Percentiles rank a stretch among this genome's conserved stretches.
Conservation (phyloP, 2,113 vertebrate genomes). For the Planiliza haematocheilus region DNA sequence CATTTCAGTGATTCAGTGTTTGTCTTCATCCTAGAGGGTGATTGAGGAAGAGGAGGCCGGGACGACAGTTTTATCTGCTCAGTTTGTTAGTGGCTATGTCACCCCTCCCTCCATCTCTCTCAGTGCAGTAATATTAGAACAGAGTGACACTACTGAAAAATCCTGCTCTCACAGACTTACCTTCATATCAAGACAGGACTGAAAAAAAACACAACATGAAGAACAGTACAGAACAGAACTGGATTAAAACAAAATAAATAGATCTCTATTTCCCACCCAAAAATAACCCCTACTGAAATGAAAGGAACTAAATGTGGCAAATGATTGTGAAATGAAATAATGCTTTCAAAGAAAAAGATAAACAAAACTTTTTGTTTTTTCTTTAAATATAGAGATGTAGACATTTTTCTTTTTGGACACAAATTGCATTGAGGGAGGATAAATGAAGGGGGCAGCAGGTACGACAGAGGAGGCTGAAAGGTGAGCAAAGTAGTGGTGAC, state of each 20-base stretch:
- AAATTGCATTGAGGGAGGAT: constrained; percentile 67
- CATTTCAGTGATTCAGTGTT: constrained; percentile 69
- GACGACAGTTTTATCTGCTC: constrained; percentile 68
- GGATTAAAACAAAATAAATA: constrained; percentile 82
- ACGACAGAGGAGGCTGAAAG: constrained; percentile 61
- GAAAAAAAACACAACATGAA: constrained; percentile 49
- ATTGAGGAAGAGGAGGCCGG: constrained; percentile 55
- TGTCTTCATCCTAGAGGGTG: constrained; percentile 54
- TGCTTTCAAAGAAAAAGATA: constrained; percentile 68
- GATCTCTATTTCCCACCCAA: constrained; percentile 68
- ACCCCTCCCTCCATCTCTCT: constrained; percentile 42
- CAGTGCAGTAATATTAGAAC: constrained; percentile 69
- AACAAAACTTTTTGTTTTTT: constrained; percentile 70
- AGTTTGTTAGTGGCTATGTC: constrained; percentile 81
- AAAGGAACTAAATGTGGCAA: constrained; percentile 62
- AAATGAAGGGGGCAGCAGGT: constrained; percentile 68
- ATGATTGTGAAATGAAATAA: constrained; percentile 73
- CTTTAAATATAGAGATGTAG: constrained; percentile 84
- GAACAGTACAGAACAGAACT: constrained; percentile 54
- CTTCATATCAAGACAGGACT: constrained; percentile 64
- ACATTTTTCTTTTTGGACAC: constrained; percentile 77
- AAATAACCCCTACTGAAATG: constrained; percentile 69
- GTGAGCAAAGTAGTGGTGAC: constrained; percentile 58
- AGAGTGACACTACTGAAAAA: constrained; percentile 64
- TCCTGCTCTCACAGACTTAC: constrained; percentile 62